phyloP scores from a whole-genome alignment of 2,113 vertebrate species.

The Myotis davidii region DNA sequence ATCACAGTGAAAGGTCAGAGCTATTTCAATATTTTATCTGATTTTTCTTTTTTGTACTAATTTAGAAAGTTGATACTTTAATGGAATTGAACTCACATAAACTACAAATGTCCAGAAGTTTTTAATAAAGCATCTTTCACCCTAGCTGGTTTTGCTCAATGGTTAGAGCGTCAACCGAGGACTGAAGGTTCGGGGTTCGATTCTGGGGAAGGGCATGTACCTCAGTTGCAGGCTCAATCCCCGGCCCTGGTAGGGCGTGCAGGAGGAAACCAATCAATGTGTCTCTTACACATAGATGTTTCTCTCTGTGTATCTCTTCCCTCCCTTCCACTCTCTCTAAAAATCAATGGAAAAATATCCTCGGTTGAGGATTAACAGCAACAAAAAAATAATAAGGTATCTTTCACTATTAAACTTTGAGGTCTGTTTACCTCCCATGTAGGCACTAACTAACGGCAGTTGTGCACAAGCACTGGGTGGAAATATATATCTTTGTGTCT shows the following conservation, averaged over 20 bases:
- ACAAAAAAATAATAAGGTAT: slow-evolving; percentile 54
- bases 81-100: slow-evolving; percentile 73
- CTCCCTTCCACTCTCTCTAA: too few relatives aligned
- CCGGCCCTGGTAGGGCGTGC: too few relatives aligned
- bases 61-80: slow-evolving; percentile 74
- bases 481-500: slow-evolving; percentile 83
- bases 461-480: slow-evolving; percentile 60
- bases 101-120: slow-evolving; percentile 79
- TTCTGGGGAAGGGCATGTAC: too few relatives aligned
- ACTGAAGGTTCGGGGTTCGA: too few relatives aligned
- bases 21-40: slow-evolving; percentile 71
- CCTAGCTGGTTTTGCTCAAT: too few relatives aligned
- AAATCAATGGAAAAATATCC: too few relatives aligned
- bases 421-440: slow-evolving; percentile 74
- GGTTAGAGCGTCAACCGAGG: too few relatives aligned
- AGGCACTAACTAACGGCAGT: slow-evolving; percentile 82
- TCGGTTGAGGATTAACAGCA: too few relatives aligned
- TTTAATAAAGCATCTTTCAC: slow-evolving; percentile 79
- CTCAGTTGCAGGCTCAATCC: too few relatives aligned
- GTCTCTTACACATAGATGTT: too few relatives aligned
- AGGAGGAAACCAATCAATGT: too few relatives aligned
- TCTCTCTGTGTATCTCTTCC: too few relatives aligned
- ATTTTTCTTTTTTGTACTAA: slow-evolving; percentile 66
- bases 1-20: slow-evolving; percentile 43
- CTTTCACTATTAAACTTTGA: slow-evolving; percentile 79